Percentiles rank a stretch among this genome's conserved stretches.
Evolutionary conservation across 2,113 vertebrate species (phyloP).

Genomic region (Amphiprion percula): DNA sequence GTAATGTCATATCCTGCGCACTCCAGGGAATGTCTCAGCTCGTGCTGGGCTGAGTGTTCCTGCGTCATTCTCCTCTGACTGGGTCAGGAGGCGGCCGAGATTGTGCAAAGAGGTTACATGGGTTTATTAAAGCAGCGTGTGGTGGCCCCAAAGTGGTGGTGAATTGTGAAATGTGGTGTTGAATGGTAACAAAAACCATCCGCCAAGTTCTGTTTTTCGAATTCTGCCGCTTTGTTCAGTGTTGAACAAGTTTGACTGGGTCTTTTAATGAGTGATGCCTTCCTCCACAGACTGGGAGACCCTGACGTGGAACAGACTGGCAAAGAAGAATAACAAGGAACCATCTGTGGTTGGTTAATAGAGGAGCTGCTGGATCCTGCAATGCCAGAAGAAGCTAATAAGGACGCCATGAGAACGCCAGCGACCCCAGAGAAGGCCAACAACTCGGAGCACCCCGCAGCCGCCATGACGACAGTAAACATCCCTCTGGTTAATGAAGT

Average conservation of each 20-base stretch:
- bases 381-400: conserved; percentile 90
- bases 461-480: conserved; percentile 73
- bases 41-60: conserved; percentile 65
- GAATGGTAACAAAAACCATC: conserved; percentile 53
- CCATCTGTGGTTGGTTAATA: conserved; percentile 53
- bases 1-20: conserved; percentile 79
- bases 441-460: background rate
- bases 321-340: conserved; percentile 8
- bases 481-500: conserved; percentile 92
- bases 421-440: conserved; percentile 82
- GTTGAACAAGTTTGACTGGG: conserved; percentile 35
- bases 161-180: conserved; percentile 62
- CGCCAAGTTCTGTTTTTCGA: conserved; percentile 5
- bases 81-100: conserved; percentile 38
- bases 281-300: conserved; percentile 53
- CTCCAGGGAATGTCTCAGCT: conserved; percentile 85
- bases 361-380: conserved; percentile 52
- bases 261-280: conserved; percentile 3
- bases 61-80: conserved; percentile 73
- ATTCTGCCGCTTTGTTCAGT: background rate
- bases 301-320: conserved; percentile 35
- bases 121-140: conserved; percentile 49
- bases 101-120: conserved; percentile 47
- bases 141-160: background rate
- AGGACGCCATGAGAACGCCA: conserved; percentile 86